Evolutionary conservation across 2,113 vertebrate species (phyloP).

Genomic region (Thalassarche chlororhynchos): DNA sequence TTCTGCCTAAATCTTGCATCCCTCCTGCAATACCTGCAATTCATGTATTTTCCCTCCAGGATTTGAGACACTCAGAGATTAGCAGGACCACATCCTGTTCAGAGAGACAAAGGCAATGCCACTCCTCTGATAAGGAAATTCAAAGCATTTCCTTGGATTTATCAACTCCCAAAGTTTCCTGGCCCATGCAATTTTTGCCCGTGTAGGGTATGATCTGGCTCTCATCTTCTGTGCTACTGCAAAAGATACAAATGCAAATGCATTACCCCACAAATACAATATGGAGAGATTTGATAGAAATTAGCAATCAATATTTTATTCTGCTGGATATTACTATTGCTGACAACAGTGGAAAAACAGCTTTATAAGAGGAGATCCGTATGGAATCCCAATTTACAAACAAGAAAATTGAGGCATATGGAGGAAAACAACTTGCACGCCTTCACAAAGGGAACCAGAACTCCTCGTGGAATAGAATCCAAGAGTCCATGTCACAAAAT

Average conservation of each 20-base stretch:
- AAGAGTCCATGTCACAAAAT: not conserved
- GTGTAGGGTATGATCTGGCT: not conserved
- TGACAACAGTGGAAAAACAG: not conserved
- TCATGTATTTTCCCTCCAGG: not conserved
- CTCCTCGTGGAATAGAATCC: not conserved
- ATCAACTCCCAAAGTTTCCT: not conserved
- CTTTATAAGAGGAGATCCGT: not conserved
- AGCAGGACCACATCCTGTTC: not conserved
- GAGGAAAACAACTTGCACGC: not conserved
- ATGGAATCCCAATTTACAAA: not conserved
- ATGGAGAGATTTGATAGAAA: not conserved
- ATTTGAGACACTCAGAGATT: not conserved
- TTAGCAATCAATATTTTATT: not conserved
- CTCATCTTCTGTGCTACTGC: not conserved
- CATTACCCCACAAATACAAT: not conserved
- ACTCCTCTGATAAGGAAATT: constrained; percentile 23
- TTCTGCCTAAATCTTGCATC: not conserved
- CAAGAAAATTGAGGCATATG: not conserved
- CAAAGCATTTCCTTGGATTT: constrained; percentile 21
- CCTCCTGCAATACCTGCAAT: not conserved
- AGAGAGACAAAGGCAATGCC: not conserved
- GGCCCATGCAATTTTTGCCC: not conserved
- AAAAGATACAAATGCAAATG: not conserved
- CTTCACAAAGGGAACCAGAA: not conserved
- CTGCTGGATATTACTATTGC: not conserved